Evolutionary conservation across 2,113 vertebrate genomes (phyloP).

Genomic region (Oceanodroma tethys): DNA sequence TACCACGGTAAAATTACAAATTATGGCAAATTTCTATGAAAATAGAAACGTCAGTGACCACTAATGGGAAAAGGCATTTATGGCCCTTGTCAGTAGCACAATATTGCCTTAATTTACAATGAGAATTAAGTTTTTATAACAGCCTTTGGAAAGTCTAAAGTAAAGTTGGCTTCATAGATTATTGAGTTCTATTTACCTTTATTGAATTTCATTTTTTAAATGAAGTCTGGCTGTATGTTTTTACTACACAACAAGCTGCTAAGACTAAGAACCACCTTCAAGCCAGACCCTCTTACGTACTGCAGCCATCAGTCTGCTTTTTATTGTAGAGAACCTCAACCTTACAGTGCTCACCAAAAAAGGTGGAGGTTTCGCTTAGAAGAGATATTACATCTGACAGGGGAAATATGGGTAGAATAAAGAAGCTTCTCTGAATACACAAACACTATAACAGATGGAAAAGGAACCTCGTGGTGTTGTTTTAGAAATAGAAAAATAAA

Average conservation of each 20-base stretch:
- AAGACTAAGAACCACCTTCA: not conserved
- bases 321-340: not conserved
- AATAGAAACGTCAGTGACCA: not conserved
- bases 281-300: not conserved
- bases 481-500: not conserved
- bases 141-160: not conserved
- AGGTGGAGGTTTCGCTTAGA: constrained; percentile 20
- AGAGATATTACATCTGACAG: not conserved
- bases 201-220: not conserved
- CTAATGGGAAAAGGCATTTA: not conserved
- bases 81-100: not conserved
- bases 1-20: not conserved
- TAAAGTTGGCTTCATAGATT: not conserved
- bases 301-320: not conserved
- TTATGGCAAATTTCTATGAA: not conserved
- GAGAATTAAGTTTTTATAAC: not conserved
- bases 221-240: not conserved
- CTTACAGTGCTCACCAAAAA: not conserved
- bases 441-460: not conserved
- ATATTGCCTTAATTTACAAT: not conserved
- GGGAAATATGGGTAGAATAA: constrained; percentile 17
- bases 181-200: not conserved
- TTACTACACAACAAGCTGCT: not conserved
- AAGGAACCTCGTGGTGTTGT: not conserved
- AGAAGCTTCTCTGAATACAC: constrained; percentile 18